Evolutionary conservation across 1,140 invertebrate genomes (phyloP).

Genomic region (Anastrepha ludens): DNA sequence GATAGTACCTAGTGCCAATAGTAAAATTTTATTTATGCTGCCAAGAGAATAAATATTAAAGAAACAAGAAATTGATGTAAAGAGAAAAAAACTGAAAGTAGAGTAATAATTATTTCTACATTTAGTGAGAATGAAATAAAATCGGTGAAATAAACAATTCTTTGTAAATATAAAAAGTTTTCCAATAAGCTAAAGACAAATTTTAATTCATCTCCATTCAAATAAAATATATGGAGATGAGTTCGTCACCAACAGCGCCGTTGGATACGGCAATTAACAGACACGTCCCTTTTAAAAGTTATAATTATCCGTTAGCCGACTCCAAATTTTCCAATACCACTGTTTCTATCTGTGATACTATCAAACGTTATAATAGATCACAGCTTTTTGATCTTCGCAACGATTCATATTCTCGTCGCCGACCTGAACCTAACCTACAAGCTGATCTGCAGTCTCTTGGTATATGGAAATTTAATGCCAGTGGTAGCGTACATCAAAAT

Average conservation of each 20-base stretch:
- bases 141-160: not conserved
- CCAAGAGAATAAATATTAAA: not conserved
- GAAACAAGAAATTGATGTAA: not conserved
- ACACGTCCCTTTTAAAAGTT: not conserved
- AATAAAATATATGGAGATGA: not conserved
- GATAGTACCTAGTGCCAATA: no score
- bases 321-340: not conserved
- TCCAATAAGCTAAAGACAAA: not conserved
- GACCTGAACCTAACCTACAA: conserved; percentile 63
- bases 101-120: no score
- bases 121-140: not conserved
- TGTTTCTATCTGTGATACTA: not conserved
- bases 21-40: no score
- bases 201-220: not conserved
- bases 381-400: conserved; percentile 64
- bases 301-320: not conserved
- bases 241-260: not conserved
- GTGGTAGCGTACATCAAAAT: conserved; percentile 37
- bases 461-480: conserved; percentile 64
- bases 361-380: conserved; percentile 61
- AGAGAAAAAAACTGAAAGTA: not conserved
- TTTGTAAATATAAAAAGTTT: not conserved
- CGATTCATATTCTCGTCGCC: conserved; percentile 60
- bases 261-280: not conserved
- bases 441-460: conserved; percentile 63